Evolutionary conservation across 2,113 vertebrate species (phyloP).

Genomic region (Euleptes europaea): DNA sequence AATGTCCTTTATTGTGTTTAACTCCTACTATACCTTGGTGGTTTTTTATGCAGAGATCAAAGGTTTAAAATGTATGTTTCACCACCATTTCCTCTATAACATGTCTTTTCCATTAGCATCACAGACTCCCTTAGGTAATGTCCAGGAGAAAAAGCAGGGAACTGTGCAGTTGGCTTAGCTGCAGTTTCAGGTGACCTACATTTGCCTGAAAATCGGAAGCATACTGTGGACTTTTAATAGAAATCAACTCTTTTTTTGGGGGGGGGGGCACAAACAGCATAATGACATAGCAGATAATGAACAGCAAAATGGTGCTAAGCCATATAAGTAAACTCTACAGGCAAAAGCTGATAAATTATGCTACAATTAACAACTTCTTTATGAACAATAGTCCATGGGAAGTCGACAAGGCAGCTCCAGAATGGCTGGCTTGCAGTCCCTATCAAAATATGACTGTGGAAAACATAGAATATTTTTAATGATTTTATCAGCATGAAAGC

Average conservation of each 20-base stretch:
- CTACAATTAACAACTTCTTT: not conserved
- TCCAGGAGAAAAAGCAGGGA: not conserved
- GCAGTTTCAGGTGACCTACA: not conserved
- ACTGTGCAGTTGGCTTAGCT: not conserved
- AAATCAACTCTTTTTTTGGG: not conserved
- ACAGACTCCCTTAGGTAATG: not conserved
- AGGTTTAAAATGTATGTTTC: not conserved
- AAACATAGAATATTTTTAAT: not conserved
- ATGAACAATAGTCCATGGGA: not conserved
- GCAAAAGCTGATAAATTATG: not conserved
- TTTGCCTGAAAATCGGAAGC: constrained; percentile 5
- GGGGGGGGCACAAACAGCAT: not conserved
- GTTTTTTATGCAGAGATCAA: not conserved
- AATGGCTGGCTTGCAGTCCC: not conserved
- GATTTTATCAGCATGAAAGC: too few relatives aligned
- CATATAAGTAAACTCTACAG: not conserved
- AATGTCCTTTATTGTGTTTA: not conserved
- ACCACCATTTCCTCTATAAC: not conserved
- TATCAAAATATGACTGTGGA: not conserved
- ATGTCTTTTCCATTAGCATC: not conserved
- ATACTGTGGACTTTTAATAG: not conserved
- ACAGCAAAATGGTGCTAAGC: not conserved
- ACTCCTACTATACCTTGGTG: not conserved
- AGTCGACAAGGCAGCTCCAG: not conserved
- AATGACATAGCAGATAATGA: not conserved